Evolutionary conservation across 2,888 invertebrate genomes (phyloP).

Genomic region (Adelognathus sp.): DNA sequence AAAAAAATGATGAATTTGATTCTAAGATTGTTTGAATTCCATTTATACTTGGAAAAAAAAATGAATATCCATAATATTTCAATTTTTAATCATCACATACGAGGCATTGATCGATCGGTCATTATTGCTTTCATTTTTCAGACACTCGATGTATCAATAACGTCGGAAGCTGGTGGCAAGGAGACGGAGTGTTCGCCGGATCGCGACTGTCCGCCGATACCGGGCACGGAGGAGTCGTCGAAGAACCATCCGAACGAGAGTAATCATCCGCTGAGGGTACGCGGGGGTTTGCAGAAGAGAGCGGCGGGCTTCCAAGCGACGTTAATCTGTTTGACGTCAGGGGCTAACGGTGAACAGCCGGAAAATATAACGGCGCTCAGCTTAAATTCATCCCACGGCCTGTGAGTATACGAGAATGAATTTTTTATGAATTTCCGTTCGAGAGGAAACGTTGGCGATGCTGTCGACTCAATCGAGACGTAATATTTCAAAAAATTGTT

Average conservation of each 20-base stretch:
- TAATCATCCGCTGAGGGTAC: conserved; percentile 85
- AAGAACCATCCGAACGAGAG: conserved; percentile 76
- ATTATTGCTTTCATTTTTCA: conserved; percentile 78
- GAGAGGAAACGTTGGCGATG: no score
- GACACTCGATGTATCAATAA: conserved; percentile 94
- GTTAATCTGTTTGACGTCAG: conserved; percentile 95
- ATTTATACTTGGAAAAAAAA: background rate
- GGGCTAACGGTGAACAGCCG: conserved; percentile 89
- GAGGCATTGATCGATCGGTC: conserved; percentile 20
- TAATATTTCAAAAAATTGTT: no score
- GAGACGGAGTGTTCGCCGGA: conserved; percentile 92
- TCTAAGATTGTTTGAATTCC: no score
- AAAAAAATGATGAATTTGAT: no score
- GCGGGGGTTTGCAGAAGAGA: conserved; percentile 90
- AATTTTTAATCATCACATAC: background rate
- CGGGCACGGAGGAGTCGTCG: conserved; percentile 82
- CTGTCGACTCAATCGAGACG: no score
- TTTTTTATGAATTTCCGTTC: no score
- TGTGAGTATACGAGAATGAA: no score
- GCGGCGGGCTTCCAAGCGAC: conserved; percentile 98
- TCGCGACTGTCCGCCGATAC: conserved; percentile 86
- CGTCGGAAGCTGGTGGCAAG: conserved; percentile 88
- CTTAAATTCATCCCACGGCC: conserved; percentile 97
- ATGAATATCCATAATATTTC: no score
- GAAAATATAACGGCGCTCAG: conserved; percentile 94